These are phyloP conservation scores for Nomada hirtipes DNA, from an alignment of 2,888 invertebrate species.

Conservation along the genomic window DNA sequence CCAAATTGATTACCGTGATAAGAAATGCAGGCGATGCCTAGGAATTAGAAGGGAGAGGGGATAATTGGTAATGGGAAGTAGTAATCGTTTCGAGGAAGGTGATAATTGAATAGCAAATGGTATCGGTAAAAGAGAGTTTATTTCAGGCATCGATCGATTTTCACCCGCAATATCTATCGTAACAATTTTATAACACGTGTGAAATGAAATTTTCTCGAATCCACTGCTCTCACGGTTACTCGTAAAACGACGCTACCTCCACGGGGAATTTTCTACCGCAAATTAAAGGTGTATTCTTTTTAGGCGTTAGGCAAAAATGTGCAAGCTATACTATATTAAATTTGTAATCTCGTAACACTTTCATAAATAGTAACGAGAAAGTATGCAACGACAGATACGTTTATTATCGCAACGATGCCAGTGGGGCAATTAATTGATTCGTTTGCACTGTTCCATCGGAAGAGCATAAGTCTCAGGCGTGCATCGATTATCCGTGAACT, in stretches of 20 bases:
- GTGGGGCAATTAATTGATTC: conserved; percentile 16
- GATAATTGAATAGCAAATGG: background rate
- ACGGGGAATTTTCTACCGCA: no score
- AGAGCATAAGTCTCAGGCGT: background rate
- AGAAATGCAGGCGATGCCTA: background rate
- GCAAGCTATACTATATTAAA: no score
- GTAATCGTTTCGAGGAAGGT: background rate
- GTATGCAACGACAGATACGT: background rate
- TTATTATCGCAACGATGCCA: background rate
- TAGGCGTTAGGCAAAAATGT: no score
- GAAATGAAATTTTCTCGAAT: no score
- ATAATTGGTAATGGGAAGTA: background rate
- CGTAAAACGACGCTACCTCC: no score
- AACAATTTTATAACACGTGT: no score
- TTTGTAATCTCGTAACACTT: background rate
- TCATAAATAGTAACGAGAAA: background rate
- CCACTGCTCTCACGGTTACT: no score
- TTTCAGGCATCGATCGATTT: no score
- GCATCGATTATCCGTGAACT: conserved; percentile 44
- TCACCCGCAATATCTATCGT: no score
- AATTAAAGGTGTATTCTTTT: no score
- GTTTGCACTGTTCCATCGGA: background rate
- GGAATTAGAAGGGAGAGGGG: background rate
- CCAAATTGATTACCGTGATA: background rate
- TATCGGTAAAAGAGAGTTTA: no score